Evolutionary conservation across 37 sponge, comb jelly and placozoan genomes (phyloP).

Genomic region (Haliclona indistincta): DNA sequence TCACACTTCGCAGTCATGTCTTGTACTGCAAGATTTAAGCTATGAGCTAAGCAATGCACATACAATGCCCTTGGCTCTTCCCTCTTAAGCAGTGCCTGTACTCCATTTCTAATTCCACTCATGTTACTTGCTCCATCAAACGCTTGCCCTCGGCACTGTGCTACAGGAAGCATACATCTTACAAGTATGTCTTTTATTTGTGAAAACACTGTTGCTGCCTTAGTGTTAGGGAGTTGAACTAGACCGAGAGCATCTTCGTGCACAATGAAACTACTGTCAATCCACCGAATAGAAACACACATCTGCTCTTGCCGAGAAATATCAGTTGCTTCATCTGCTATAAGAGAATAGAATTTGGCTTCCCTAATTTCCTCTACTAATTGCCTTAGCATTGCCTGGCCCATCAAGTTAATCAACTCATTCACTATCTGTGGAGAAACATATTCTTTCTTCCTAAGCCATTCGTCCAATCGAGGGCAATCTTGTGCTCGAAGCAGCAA

Average conservation of each 20-base stretch:
- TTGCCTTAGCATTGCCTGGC: conserved; percentile 1
- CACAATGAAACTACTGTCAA: conserved; percentile 15
- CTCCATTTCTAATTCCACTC: not conserved
- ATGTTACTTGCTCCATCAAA: not conserved
- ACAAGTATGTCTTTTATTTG: conserved; percentile 4
- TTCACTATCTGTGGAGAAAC: conserved; percentile 37
- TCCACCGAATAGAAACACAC: conserved; percentile 21
- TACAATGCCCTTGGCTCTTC: conserved; percentile 4
- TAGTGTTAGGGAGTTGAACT: conserved; percentile 24
- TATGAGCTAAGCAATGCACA: conserved; percentile 7
- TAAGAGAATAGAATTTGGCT: conserved; percentile 14
- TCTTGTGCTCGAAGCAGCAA: conserved; percentile 22
- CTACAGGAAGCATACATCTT: not conserved
- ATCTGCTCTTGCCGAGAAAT: conserved; percentile 35
- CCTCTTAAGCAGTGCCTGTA: not conserved
- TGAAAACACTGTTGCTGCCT: conserved; percentile 18
- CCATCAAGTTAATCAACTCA: conserved; percentile 49
- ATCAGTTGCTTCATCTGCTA: conserved; percentile 42
- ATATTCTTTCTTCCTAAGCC: conserved; percentile 23
- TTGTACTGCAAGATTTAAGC: too few relatives aligned
- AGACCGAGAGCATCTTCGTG: conserved; percentile 36
- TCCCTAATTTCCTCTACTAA: conserved; percentile 14
- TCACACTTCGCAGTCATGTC: too few relatives aligned
- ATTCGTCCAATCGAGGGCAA: conserved; percentile 9
- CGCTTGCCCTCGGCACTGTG: not conserved